Conservation (phyloP, 2,797 vertebrate genomes). For the Anguilla pacifica region DNA sequence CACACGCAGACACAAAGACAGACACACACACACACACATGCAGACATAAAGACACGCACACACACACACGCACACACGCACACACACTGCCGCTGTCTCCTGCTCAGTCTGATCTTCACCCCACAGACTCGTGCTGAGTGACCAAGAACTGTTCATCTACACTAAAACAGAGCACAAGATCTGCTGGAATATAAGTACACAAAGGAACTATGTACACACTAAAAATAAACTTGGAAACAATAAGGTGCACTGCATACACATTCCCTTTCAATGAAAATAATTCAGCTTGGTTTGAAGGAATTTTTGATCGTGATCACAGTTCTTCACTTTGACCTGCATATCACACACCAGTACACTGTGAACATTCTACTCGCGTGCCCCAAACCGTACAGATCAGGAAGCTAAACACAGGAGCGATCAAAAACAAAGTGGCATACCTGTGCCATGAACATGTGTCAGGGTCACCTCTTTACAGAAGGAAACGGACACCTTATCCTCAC, state of each 20-base stretch:
- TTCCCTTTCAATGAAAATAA: neutral
- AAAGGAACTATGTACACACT: neutral
- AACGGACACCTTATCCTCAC: neutral
- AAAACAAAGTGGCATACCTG: neutral
- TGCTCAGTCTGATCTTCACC: neutral
- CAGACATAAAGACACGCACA: constrained; percentile 30
- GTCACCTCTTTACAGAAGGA: neutral
- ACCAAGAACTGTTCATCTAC: neutral
- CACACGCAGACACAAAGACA: constrained; percentile 28
- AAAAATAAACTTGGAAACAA: neutral
- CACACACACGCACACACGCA: neutral
- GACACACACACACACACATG: constrained; percentile 32
- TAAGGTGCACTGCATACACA: neutral
- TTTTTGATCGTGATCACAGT: too few species aligned
- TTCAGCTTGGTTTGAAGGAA: too few species aligned
- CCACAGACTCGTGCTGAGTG: neutral
- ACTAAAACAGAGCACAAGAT: neutral
- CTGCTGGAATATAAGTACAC: neutral
- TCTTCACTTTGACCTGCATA: too few species aligned
- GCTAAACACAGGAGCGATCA: too few species aligned
- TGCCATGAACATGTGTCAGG: neutral
- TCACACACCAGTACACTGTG: too few species aligned
- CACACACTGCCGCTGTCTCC: too few species aligned
- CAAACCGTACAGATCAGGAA: too few species aligned
- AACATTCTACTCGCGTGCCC: too few species aligned